Percentiles rank a stretch among this genome's conserved stretches.
Evolutionary conservation across 2,888 invertebrate genomes (phyloP).

Genomic region (Phorcus lineatus): DNA sequence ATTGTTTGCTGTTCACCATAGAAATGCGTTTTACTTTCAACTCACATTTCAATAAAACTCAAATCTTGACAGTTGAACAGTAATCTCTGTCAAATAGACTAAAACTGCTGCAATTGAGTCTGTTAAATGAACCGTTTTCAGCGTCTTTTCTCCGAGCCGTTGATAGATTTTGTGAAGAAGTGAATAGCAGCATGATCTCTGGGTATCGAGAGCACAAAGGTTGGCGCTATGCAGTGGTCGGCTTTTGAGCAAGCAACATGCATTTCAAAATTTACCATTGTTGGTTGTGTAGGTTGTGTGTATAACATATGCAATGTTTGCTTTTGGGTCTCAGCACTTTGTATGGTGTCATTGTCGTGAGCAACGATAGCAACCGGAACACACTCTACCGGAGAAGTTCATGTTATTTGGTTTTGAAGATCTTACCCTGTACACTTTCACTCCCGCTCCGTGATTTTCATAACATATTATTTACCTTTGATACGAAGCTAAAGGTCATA

Average conservation of each 20-base stretch:
- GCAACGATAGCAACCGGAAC: too few species aligned
- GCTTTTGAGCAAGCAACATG: background rate
- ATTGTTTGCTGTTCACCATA: background rate
- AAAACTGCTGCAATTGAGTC: background rate
- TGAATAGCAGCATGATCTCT: background rate
- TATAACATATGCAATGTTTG: background rate
- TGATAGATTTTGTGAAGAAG: background rate
- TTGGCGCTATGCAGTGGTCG: background rate
- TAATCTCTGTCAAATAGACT: background rate
- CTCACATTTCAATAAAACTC: background rate
- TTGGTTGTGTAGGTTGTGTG: background rate
- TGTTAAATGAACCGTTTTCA: background rate
- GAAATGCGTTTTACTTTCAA: background rate
- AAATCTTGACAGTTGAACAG: background rate
- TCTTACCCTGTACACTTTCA: too few species aligned
- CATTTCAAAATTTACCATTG: background rate
- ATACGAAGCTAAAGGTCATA: too few species aligned
- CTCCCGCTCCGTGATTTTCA: too few species aligned
- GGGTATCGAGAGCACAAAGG: background rate
- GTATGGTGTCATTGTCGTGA: too few species aligned
- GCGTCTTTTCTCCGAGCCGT: background rate
- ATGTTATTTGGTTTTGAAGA: too few species aligned
- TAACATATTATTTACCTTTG: too few species aligned
- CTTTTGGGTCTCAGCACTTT: background rate
- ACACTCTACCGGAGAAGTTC: too few species aligned